Evolutionary conservation across 37 sponge, comb jelly and placozoan species (phyloP).

Genomic region (Amphimedon queenslandica): DNA sequence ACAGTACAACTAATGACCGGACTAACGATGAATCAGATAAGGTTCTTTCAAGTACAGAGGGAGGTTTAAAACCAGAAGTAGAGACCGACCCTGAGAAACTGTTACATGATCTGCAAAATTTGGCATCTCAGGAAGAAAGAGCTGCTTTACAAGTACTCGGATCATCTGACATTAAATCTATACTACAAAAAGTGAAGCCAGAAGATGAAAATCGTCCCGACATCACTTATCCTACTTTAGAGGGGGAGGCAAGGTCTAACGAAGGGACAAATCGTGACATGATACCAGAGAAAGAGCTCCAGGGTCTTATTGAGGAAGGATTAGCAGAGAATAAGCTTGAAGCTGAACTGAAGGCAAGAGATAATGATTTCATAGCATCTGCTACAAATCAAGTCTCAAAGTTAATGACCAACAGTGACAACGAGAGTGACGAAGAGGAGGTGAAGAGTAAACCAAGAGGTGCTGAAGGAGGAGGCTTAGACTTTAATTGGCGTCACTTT

Average conservation of each 20-base stretch:
- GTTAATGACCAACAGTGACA: background rate
- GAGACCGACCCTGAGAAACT: slow-evolving; percentile 39
- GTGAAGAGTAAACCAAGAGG: slow-evolving; percentile 16
- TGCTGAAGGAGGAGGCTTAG: background rate
- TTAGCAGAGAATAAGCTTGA: slow-evolving; percentile 9
- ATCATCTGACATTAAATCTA: background rate
- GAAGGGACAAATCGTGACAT: background rate
- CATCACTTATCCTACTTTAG: background rate
- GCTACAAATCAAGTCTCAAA: slow-evolving; percentile 15
- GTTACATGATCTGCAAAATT: slow-evolving; percentile 33
- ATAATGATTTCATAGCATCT: background rate
- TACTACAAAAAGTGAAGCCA: background rate
- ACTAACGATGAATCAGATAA: background rate
- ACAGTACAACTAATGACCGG: background rate
- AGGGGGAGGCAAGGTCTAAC: background rate
- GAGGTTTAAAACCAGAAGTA: background rate
- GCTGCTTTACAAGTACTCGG: background rate
- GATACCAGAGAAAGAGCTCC: background rate
- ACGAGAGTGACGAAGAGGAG: background rate
- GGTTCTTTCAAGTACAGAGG: background rate
- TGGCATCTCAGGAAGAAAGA: background rate
- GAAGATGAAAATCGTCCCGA: background rate
- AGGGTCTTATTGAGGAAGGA: background rate
- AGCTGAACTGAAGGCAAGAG: background rate
- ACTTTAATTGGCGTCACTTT: slow-evolving; percentile 53